Evolutionary conservation across 2,113 vertebrate genomes (phyloP).

Genomic region (Pavo muticus): DNA sequence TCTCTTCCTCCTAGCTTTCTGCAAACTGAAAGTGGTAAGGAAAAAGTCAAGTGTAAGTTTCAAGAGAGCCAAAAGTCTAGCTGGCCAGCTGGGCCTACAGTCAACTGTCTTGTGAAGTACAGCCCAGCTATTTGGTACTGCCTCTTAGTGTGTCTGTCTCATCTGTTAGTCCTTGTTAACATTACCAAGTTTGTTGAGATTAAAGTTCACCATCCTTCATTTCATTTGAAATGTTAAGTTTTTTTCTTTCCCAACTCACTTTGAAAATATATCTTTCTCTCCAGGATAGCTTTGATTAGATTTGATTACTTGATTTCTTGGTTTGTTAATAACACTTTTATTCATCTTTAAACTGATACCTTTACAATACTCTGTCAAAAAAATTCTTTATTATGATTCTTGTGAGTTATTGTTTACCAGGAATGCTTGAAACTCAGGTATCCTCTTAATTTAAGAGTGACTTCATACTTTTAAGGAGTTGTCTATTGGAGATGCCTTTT

Average conservation of each 20-base stretch:
- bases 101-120: not conserved
- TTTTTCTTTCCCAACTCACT: not conserved
- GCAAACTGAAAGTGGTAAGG: not conserved
- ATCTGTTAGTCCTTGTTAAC: not conserved
- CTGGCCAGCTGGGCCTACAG: slow-evolving; percentile 13
- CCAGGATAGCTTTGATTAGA: not conserved
- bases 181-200: not conserved
- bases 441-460: not conserved
- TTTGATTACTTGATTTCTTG: not conserved
- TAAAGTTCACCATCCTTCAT: not conserved
- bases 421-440: not conserved
- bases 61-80: not conserved
- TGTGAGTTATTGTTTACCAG: not conserved
- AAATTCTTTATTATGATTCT: not conserved
- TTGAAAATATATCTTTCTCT: not conserved
- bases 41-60: not conserved
- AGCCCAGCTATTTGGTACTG: slow-evolving; percentile 10
- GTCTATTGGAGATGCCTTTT: not conserved
- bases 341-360: not conserved
- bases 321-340: not conserved
- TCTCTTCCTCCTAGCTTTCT: slow-evolving; percentile 28
- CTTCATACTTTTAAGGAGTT: not conserved
- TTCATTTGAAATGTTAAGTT: not conserved
- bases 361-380: not conserved
- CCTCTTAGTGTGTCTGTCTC: slow-evolving; percentile 4